Conservation (phyloP, 2,888 invertebrate genomes). For the Nomada lathburiana region DNA sequence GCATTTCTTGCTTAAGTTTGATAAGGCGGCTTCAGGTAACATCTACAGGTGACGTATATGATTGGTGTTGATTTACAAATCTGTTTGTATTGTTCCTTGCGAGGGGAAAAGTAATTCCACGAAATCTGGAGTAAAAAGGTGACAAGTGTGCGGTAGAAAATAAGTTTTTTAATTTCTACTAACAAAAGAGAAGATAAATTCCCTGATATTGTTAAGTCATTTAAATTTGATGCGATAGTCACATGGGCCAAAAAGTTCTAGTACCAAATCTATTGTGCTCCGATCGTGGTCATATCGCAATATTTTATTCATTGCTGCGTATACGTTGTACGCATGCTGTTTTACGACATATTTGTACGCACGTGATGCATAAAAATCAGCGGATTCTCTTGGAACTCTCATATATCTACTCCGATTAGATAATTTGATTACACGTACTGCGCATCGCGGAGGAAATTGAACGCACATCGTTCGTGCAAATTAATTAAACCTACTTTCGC, state of each 20-base stretch:
- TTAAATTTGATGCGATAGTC: no score
- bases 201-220: no score
- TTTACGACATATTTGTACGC: neutral
- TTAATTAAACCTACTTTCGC: no score
- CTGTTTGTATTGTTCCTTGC: neutral
- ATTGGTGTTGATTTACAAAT: neutral
- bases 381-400: neutral
- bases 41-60: slow-evolving; percentile 29
- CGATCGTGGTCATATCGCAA: neutral
- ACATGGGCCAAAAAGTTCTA: neutral
- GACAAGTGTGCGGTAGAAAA: no score
- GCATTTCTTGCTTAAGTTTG: slow-evolving; percentile 43
- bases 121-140: neutral
- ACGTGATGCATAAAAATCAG: neutral
- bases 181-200: no score
- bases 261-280: neutral
- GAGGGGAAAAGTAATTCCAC: no score
- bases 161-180: no score
- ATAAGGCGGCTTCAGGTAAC: slow-evolving; percentile 43
- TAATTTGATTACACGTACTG: neutral
- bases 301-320: neutral
- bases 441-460: neutral
- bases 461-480: no score
- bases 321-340: neutral
- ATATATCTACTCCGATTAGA: neutral